phyloP scores from a whole-genome alignment of 2,113 vertebrate genomes.

The Candoia aspera region DNA sequence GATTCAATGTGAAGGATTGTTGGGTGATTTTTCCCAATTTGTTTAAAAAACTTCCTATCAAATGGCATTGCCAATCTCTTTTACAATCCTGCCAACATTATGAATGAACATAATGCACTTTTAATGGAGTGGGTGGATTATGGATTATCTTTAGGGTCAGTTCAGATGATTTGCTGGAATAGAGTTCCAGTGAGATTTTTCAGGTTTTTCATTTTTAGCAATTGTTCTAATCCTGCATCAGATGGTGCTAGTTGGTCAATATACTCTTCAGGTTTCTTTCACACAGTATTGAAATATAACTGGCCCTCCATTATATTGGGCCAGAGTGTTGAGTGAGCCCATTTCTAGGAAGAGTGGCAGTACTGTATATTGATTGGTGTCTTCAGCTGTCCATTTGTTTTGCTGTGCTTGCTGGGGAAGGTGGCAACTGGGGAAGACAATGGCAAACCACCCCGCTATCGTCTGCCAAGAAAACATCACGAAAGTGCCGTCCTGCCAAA shows the following conservation, averaged over 20 bases:
- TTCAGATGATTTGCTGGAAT: neutral
- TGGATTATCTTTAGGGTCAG: neutral
- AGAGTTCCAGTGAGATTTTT: neutral
- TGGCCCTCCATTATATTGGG: neutral
- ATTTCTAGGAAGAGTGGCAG: neutral
- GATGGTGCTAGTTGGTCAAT: neutral
- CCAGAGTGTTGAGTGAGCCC: neutral
- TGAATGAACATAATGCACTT: neutral
- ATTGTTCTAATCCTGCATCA: neutral
- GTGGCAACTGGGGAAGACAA: too few relatives aligned
- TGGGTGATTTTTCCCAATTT: neutral
- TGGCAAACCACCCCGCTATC: too few relatives aligned
- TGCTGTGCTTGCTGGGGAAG: too few relatives aligned
- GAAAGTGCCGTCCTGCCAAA: too few relatives aligned
- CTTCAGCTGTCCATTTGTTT: neutral
- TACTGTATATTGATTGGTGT: neutral
- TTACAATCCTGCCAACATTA: neutral
- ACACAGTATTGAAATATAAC: neutral
- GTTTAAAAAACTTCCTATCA: neutral
- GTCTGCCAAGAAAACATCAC: too few relatives aligned
- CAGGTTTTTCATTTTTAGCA: neutral
- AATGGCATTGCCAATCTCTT: neutral
- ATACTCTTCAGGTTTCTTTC: neutral
- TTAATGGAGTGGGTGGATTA: neutral
- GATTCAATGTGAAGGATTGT: neutral